Evolutionary conservation across 2,888 invertebrate species (phyloP).

Genomic region (Notodonta ziczac): DNA sequence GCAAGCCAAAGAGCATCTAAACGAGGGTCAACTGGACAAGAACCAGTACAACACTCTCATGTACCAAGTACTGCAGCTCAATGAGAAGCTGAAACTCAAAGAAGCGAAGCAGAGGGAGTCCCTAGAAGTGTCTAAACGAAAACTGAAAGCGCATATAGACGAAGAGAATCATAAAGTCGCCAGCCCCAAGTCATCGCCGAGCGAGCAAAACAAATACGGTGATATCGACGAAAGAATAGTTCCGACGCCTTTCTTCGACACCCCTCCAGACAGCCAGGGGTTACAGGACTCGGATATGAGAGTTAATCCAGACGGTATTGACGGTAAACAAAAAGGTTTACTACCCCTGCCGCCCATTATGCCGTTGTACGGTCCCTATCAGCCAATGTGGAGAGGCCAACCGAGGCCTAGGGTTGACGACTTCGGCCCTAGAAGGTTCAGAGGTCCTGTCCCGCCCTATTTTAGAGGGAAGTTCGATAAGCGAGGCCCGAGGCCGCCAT

Average conservation of each 20-base stretch:
- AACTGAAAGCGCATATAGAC: constrained; percentile 66
- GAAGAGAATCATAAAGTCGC: constrained; percentile 73
- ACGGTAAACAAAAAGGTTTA: constrained; percentile 43
- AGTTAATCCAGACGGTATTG: constrained; percentile 50
- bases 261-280: constrained; percentile 60
- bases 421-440: constrained; percentile 62
- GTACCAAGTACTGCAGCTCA: constrained; percentile 90
- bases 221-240: constrained; percentile 82
- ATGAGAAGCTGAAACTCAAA: constrained; percentile 90
- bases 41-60: constrained; percentile 90
- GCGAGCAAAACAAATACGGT: constrained; percentile 67
- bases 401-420: constrained; percentile 65
- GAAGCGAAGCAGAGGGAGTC: constrained; percentile 90
- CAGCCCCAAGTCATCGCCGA: constrained; percentile 76
- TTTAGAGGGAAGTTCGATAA: constrained; percentile 69
- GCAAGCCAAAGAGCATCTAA: constrained; percentile 92
- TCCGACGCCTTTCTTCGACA: constrained; percentile 61
- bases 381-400: constrained; percentile 65
- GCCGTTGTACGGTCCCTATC: constrained; percentile 58
- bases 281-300: constrained; percentile 75
- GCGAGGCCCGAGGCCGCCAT: constrained; percentile 55
- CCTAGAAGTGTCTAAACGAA: constrained; percentile 80
- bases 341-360: constrained; percentile 61
- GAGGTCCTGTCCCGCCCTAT: constrained; percentile 62
- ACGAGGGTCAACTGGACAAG: constrained; percentile 89